Evolutionary conservation across 2,113 vertebrate species (phyloP).

Genomic region (Fulmarus glacialis): DNA sequence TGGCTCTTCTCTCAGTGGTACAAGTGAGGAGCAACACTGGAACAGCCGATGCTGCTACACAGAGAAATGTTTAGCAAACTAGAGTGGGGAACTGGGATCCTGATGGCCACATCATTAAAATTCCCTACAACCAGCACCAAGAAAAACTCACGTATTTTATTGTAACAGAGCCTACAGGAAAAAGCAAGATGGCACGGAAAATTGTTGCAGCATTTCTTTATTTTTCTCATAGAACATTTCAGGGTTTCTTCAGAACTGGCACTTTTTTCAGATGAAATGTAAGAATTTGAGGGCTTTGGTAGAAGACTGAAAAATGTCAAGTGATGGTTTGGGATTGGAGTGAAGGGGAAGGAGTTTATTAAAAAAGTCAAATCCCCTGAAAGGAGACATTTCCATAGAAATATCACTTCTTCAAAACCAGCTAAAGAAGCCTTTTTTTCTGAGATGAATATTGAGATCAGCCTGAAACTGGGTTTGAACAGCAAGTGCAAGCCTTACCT

Average conservation of each 20-base stretch:
- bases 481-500: not conserved
- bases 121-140: not conserved
- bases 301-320: not conserved
- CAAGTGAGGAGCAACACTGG: not conserved
- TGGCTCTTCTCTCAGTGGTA: not conserved
- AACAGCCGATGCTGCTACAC: rapidly evolving
- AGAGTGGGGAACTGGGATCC: not conserved
- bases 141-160: not conserved
- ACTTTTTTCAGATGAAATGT: not conserved
- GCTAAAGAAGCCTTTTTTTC: not conserved
- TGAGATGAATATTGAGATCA: not conserved
- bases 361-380: constrained; percentile 25
- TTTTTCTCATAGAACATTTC: not conserved
- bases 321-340: not conserved
- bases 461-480: not conserved
- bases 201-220: rapidly evolving
- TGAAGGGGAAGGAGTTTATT: not conserved
- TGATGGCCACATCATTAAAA: not conserved
- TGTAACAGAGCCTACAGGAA: not conserved
- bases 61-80: not conserved
- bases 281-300: not conserved
- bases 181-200: rapidly evolving
- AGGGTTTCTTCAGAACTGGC: not conserved
- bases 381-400: constrained; percentile 18
- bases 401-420: not conserved